Base-by-base conservation (phyloP, 1,140 invertebrate genomes). In the Callitettix versicolor region DNA sequence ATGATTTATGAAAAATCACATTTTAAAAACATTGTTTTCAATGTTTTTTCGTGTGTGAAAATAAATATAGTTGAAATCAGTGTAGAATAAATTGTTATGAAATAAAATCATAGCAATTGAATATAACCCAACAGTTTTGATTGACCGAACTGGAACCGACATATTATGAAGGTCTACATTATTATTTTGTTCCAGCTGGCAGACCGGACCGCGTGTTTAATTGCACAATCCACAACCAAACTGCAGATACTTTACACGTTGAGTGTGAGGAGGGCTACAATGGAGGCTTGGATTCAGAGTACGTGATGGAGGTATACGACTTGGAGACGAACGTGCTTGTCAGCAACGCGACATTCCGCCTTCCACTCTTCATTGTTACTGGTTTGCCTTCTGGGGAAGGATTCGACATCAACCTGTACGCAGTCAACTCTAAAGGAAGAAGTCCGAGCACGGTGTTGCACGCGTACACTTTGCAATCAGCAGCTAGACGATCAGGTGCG, bases 221-320 rank as follows among this genome's bases (percentile, higher is more conserved):
- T 66, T 82, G 80, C 63, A 72, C 77, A 11, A 71, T 92, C 18
- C 77, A 83, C 47, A 94, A 94, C 69, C 86, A 89, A 66, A 92
- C 88, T 43, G 79, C 82, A 53, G 86, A 91, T 62, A 84, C 86
- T 0, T 63, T 83, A 17, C 68, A 72, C 58, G 73, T 80, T 43
- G 74, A 79, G 41, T 83, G 80, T 64, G 62, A 67, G 14, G 76
- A 77, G 58, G 79, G 79, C 34, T 82, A 81, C 63, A 77, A 82
- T 65, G 80, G 86, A 21, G 86, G 86, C 33, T 70, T 88, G 33
- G 76, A 78, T 15, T 86, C 88, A 69, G 75, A 76, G 63, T 88
- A 87, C 71, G 76, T 84, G 21, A 78, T 88, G 66, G 83, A 87
- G 70, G 79, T 88, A 55, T 79, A 79, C 57, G 77, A 81, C 62